Conservation (phyloP, 2,113 vertebrate genomes). For the Carassius auratus region DNA sequence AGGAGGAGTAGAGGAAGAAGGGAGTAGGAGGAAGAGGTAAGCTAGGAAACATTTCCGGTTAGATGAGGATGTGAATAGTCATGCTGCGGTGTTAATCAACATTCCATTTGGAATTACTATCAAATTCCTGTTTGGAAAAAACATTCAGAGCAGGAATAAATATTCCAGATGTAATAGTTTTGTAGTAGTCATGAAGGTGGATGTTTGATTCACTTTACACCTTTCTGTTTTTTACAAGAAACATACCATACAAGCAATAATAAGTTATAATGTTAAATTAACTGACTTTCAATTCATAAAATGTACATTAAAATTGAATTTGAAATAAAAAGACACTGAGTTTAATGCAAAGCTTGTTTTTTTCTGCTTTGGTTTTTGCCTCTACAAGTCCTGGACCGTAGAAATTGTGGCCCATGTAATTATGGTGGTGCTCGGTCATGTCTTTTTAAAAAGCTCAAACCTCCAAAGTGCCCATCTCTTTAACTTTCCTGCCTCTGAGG, state of each 20-base stretch:
- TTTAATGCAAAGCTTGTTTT: constrained; percentile 48
- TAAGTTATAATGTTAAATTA: background rate
- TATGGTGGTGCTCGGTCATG: constrained; percentile 72
- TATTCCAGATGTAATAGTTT: background rate
- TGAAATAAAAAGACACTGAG: background rate
- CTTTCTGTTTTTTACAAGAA: background rate
- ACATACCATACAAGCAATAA: background rate
- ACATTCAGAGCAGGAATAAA: background rate
- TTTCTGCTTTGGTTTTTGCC: constrained; percentile 58
- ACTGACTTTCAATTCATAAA: background rate
- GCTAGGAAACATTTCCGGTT: constrained; percentile 52
- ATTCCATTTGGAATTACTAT: constrained; percentile 45
- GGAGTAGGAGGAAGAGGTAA: constrained; percentile 54
- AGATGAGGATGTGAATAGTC: constrained; percentile 54
- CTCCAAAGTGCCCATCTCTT: constrained; percentile 71
- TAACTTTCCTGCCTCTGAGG: constrained; percentile 41
- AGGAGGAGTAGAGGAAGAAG: background rate
- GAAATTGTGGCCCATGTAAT: constrained; percentile 73
- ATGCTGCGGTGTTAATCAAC: constrained; percentile 4
- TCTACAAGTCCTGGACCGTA: constrained; percentile 62
- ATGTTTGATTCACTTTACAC: background rate
- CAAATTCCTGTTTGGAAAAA: constrained; percentile 22
- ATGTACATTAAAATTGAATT: background rate
- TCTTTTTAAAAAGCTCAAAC: constrained; percentile 65
- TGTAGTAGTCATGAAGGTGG: background rate